These are phyloP conservation scores for Budorcas taxicolor DNA, from an alignment of 2,113 vertebrate species.

Conservation along the genomic window DNA sequence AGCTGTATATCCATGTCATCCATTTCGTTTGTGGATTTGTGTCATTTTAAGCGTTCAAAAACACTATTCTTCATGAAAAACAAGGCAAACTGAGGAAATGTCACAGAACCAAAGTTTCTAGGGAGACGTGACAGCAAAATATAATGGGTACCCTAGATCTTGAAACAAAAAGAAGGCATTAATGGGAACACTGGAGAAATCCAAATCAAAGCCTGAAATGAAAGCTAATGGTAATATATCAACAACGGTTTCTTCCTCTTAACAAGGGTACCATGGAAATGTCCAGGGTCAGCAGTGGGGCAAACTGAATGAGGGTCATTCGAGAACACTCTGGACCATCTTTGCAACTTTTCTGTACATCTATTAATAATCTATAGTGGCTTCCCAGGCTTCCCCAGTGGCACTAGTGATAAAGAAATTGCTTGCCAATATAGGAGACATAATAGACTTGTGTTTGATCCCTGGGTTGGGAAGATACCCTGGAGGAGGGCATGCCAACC, in stretches of 20 bases:
- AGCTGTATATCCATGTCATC: neutral
- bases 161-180: neutral
- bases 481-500: neutral
- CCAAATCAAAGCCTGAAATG: neutral
- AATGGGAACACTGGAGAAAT: neutral
- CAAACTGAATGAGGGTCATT: neutral
- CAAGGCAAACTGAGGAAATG: neutral
- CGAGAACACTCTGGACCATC: neutral
- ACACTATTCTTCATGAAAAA: neutral
- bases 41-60: neutral
- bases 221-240: neutral
- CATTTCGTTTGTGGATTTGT: neutral
- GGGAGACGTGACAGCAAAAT: neutral
- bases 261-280: accelerated
- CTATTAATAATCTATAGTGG: neutral
- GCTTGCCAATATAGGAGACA: neutral
- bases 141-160: neutral
- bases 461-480: neutral
- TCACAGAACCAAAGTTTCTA: neutral
- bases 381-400: neutral
- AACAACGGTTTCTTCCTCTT: neutral
- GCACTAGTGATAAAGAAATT: neutral
- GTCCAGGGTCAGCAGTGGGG: neutral
- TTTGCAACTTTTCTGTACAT: neutral
- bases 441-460: neutral